Evolutionary conservation across 2,113 vertebrate species (phyloP).

Genomic region (Capricornis sumatraensis): DNA sequence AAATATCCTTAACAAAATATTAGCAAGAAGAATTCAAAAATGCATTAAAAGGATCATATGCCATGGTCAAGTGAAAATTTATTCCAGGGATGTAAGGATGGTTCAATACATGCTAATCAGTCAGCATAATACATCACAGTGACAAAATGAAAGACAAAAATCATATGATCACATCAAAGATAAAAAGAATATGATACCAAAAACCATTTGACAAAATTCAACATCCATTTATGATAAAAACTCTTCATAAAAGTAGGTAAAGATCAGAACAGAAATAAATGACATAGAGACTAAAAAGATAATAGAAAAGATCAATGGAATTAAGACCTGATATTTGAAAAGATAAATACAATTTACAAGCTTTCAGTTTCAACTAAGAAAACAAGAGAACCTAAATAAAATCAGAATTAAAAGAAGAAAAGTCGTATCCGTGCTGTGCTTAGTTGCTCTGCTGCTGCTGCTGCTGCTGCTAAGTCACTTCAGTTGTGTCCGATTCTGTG

Average conservation of each 20-base stretch:
- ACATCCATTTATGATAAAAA: background rate
- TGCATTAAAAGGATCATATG: background rate
- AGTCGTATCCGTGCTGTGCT: background rate
- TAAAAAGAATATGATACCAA: background rate
- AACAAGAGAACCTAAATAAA: background rate
- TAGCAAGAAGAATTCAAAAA: background rate
- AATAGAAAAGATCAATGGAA: background rate
- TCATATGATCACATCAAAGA: background rate
- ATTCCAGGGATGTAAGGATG: background rate
- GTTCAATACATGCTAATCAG: background rate
- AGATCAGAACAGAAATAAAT: background rate
- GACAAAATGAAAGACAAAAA: background rate
- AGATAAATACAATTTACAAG: background rate
- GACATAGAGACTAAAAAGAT: background rate
- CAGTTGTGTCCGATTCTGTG: rapidly evolving
- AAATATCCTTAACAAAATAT: background rate
- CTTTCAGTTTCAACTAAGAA: background rate
- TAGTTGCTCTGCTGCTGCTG: background rate
- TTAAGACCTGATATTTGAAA: background rate
- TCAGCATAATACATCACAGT: background rate
- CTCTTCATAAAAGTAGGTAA: background rate
- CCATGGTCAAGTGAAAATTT: background rate
- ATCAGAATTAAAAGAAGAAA: background rate
- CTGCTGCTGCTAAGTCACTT: too few species aligned
- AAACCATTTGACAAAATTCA: background rate